These are phyloP conservation scores for Sisor rabdophorus DNA, from an alignment of 2,113 vertebrate species.

Conservation along the genomic window DNA sequence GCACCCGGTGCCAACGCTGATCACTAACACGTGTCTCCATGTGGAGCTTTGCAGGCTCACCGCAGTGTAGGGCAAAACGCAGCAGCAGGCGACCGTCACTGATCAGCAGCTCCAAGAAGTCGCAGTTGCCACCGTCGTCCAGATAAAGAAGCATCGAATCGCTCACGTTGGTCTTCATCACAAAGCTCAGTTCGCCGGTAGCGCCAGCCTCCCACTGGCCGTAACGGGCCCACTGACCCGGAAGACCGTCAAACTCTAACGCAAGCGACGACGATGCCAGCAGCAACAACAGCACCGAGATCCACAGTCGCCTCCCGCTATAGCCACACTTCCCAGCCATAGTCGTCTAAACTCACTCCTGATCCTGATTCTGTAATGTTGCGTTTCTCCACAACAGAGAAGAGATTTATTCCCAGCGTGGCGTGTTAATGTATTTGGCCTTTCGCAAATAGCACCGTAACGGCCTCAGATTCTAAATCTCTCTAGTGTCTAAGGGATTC, in stretches of 20 bases:
- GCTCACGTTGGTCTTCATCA: conserved; percentile 82
- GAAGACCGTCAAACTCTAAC: conserved; percentile 84
- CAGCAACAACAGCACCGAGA: conserved; percentile 60
- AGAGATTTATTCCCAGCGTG: conserved; percentile 48
- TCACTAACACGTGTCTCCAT: conserved; percentile 77
- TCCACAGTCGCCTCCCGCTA: conserved; percentile 43
- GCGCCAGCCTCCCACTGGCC: conserved; percentile 81
- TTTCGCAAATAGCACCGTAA: conserved; percentile 46
- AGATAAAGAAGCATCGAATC: conserved; percentile 85
- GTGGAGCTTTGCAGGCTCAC: conserved; percentile 80
- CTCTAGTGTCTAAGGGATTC: conserved; percentile 47
- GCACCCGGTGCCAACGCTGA: conserved; percentile 86
- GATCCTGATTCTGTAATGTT: conserved; percentile 46
- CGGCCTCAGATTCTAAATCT: conserved; percentile 26
- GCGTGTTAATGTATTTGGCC: conserved; percentile 41
- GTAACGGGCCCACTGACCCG: conserved; percentile 91
- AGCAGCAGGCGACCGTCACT: conserved; percentile 78
- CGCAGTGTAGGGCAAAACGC: conserved; percentile 88
- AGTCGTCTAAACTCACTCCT: conserved; percentile 49
- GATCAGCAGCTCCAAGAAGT: conserved; percentile 89
- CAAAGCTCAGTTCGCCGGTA: conserved; percentile 85
- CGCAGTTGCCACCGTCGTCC: conserved; percentile 91
- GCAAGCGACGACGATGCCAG: conserved; percentile 55
- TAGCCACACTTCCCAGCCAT: conserved; percentile 59
- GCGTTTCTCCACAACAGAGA: conserved; percentile 49